phyloP scores from a whole-genome alignment of 1,140 invertebrate species.

The Cyclina sinensis region DNA sequence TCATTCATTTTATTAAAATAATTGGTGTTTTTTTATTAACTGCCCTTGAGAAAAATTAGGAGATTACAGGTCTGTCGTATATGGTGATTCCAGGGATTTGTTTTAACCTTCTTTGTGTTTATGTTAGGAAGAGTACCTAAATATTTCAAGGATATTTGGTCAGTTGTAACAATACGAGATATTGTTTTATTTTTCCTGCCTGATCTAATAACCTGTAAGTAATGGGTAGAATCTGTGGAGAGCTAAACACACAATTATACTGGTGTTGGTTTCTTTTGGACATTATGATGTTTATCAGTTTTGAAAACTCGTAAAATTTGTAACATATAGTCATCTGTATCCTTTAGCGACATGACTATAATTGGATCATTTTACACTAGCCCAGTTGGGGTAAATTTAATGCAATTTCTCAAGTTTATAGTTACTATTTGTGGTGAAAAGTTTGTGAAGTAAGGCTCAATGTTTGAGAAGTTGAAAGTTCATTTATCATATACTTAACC shows the following conservation, averaged over 20 bases:
- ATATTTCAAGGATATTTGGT: too few species aligned
- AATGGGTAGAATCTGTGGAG: not conserved
- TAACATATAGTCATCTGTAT: not conserved
- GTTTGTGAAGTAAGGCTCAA: not conserved
- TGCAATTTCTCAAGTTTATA: not conserved
- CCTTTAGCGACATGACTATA: conserved; percentile 6
- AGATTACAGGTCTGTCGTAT: too few species aligned
- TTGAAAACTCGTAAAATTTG: not conserved
- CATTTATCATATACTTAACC: too few species aligned
- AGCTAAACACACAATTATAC: too few species aligned
- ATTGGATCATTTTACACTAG: not conserved
- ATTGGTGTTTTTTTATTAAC: too few species aligned
- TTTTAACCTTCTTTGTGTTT: too few species aligned
- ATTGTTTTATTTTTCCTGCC: not conserved
- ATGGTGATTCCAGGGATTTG: too few species aligned
- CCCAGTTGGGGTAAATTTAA: not conserved
- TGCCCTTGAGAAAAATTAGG: too few species aligned
- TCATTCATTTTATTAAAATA: too few species aligned
- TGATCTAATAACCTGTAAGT: not conserved
- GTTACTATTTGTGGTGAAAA: not conserved
- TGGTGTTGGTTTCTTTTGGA: not conserved
- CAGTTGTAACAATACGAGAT: too few species aligned
- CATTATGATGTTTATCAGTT: conserved; percentile 20
- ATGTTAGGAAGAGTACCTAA: too few species aligned
- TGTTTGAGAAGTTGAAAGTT: too few species aligned